Conservation (phyloP, 2,797 vertebrate genomes). For the Sylvia borin region DNA sequence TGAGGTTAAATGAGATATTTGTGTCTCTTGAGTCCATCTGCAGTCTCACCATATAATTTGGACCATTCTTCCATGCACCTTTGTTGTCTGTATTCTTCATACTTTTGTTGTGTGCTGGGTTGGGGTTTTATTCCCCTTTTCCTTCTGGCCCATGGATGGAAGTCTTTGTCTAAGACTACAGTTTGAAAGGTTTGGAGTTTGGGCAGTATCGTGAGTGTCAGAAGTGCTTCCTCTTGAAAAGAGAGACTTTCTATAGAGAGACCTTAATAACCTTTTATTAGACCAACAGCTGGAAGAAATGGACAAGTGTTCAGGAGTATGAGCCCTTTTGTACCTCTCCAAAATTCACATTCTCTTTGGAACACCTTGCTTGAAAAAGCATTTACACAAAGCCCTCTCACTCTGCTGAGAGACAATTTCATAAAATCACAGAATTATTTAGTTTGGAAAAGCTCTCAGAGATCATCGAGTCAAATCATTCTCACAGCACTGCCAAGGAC, state of each 20-base stretch:
- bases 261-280: conserved; percentile 46
- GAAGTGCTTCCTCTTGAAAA: conserved; percentile 8
- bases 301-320: background rate
- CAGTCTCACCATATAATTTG: conserved; percentile 25
- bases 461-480: background rate
- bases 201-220: background rate
- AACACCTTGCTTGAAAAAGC: background rate
- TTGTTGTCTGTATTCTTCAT: conserved; percentile 7
- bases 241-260: background rate
- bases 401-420: background rate
- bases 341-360: conserved; percentile 31
- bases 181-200: conserved; percentile 24
- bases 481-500: background rate
- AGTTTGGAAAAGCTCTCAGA: background rate
- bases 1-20: conserved; percentile 13
- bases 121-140: background rate
- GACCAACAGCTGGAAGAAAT: background rate
- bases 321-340: conserved; percentile 1
- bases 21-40: background rate
- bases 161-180: conserved; percentile 8
- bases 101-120: background rate
- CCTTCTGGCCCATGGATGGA: background rate
- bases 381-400: background rate
- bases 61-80: background rate
- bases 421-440: background rate